Conservation (phyloP, 2,797 vertebrate genomes). For the Anguilla marmorata region DNA sequence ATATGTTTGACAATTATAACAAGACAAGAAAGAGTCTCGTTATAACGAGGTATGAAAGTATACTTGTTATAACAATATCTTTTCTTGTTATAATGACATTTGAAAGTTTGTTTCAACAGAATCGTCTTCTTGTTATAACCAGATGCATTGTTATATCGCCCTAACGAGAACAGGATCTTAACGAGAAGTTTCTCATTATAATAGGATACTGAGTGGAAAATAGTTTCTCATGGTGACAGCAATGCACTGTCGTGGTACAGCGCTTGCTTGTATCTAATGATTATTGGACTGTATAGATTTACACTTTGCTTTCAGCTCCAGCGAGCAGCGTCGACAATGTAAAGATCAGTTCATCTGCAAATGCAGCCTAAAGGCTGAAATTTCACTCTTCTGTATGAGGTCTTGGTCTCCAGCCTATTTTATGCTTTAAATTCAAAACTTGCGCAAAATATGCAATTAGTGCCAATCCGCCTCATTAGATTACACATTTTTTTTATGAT, state of each 20-base stretch:
- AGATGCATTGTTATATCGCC: not conserved
- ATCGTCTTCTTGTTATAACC: not conserved
- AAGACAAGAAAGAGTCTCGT: not conserved
- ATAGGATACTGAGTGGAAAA: too few relatives aligned
- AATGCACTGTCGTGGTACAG: not conserved
- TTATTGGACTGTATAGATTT: not conserved
- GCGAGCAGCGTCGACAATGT: not conserved
- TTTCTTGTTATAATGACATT: too few relatives aligned
- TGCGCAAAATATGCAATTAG: not conserved
- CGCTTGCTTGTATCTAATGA: not conserved
- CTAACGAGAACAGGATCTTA: not conserved
- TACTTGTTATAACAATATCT: not conserved
- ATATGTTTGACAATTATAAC: too few relatives aligned
- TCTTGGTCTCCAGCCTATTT: not conserved
- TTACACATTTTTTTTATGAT: not conserved
- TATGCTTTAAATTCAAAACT: not conserved
- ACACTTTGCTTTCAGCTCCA: not conserved
- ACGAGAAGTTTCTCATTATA: not conserved
- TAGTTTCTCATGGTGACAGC: not conserved
- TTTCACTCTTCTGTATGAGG: not conserved
- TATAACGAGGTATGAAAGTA: not conserved
- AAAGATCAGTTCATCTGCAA: not conserved
- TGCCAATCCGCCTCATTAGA: not conserved
- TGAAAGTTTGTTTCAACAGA: not conserved
- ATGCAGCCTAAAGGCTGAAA: not conserved